These are phyloP conservation scores for Acrobasis repandana DNA, from an alignment of 2,888 invertebrate species.

Conservation along the genomic window DNA sequence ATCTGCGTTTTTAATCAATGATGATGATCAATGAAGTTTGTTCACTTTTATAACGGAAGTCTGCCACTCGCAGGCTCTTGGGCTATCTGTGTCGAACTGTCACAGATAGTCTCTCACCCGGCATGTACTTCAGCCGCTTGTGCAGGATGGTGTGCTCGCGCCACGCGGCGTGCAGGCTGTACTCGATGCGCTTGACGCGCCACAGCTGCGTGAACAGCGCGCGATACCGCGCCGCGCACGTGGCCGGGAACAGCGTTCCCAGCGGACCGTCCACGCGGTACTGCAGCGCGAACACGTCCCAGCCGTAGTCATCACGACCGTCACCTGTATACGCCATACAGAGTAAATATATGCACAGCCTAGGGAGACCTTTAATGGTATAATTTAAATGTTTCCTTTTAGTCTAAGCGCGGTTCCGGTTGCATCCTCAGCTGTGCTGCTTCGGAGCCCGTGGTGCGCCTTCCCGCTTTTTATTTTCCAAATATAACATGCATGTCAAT, in stretches of 20 bases:
- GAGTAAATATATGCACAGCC: no score
- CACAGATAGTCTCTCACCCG: constrained; percentile 73
- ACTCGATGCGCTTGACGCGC: constrained; percentile 95
- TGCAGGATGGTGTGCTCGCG: constrained; percentile 90
- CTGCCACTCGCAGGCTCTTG: no score
- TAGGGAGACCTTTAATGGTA: no score
- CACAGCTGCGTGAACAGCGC: constrained; percentile 94
- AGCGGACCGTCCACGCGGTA: constrained; percentile 95
- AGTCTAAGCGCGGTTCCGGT: no score
- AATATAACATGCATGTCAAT: no score
- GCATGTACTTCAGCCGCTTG: constrained; percentile 86
- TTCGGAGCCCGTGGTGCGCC: no score
- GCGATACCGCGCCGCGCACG: constrained; percentile 88
- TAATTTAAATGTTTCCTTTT: no score
- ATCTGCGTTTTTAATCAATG: no score
- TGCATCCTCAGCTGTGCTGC: no score
- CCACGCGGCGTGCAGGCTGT: constrained; percentile 91
- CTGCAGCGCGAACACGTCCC: constrained; percentile 95
- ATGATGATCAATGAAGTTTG: no score
- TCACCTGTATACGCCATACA: constrained; percentile 55
- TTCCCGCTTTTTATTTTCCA: no score
- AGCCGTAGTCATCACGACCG: constrained; percentile 88
- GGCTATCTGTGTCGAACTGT: neutral
- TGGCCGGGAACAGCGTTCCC: constrained; percentile 90
- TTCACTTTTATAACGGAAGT: no score